Base-by-base conservation (phyloP, 1,140 invertebrate species). In the Homalodisca vitripennis region DNA sequence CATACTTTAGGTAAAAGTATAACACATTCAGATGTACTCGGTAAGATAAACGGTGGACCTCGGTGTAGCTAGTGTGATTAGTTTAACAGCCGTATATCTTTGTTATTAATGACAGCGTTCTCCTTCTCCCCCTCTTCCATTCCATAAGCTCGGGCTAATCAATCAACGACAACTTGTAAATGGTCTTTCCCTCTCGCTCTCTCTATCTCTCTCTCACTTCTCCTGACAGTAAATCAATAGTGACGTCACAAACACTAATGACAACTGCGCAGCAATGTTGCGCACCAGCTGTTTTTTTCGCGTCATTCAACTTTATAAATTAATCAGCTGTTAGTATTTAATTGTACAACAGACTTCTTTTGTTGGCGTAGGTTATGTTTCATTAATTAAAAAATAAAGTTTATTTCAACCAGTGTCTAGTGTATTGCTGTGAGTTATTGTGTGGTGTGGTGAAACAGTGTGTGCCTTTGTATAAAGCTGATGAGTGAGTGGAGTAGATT, bases 251-350 rank as follows among this genome's bases (percentile, higher is more conserved):
- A 30, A 6, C 55, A 24, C 55, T 60, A 60, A 60, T 60, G 55
- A 60, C 55, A 60, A 60, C 55, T 60, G 55, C 55, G 55, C 55
- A 60, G 14, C 55, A 60, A 60, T 60, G 55, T 60, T 60, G 55
- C 55, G 55, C 55, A 60, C 55, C 55, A 60, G 55, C 55, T 60
- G 55, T 60, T 60, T 60, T 60, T 60, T 60, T 60, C 55, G 55
- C 55, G 55, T 60, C 55, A 60, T 60, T 60, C 55, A 60, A 27
- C 55, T 60, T 60, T 60, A 60, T 60, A 60, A 60, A 60, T 60
- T 60, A 60, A 60, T 60, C 55, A 60, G 55, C 55, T 60, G 55
- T 60, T 60, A 60, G 55, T 60, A 60, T 60, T 60, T 60, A 60
- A 60, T 60, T 60, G 55, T 60, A 60, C 27, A 60, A 60, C 55